phyloP scores from a whole-genome alignment of 1,140 invertebrate genomes.

The Drosophila mauritiana region DNA sequence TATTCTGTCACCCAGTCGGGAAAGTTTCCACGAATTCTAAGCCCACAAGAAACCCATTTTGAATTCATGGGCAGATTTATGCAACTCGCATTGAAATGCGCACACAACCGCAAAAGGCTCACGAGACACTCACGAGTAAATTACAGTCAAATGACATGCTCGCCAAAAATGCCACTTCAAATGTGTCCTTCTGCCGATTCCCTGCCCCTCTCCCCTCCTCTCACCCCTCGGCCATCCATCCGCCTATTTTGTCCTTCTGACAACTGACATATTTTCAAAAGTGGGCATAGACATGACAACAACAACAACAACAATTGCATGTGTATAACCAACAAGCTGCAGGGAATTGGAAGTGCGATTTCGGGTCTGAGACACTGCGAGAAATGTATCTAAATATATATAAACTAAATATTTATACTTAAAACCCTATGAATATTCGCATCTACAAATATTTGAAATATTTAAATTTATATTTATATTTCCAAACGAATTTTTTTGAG shows the following conservation, averaged over 20 bases:
- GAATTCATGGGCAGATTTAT: conserved; percentile 65
- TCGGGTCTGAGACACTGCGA: conserved; percentile 16
- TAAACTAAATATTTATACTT: neutral
- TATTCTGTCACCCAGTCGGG: conserved; percentile 1
- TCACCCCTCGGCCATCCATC: neutral
- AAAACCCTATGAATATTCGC: too few relatives aligned
- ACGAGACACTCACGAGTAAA: conserved; percentile 66
- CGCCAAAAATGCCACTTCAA: conserved; percentile 78
- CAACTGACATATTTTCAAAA: conserved; percentile 78
- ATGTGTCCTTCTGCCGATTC: conserved; percentile 29
- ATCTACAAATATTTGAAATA: too few relatives aligned
- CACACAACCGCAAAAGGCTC: conserved; percentile 33
- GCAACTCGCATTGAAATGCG: conserved; percentile 52
- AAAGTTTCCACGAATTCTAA: conserved; percentile 31
- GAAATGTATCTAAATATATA: neutral
- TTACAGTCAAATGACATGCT: conserved; percentile 79
- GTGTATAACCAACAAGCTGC: conserved; percentile 47
- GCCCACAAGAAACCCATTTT: conserved; percentile 38
- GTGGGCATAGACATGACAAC: conserved; percentile 81
- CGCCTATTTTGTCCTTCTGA: conserved; percentile 34
- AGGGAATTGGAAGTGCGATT: conserved; percentile 42
- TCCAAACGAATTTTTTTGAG: conserved; percentile 1
- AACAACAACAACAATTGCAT: conserved; percentile 66
- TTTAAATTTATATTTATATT: too few relatives aligned
- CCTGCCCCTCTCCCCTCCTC: neutral